Base-by-base conservation (phyloP, 2,113 vertebrate genomes). In the Crotalus horridus region DNA sequence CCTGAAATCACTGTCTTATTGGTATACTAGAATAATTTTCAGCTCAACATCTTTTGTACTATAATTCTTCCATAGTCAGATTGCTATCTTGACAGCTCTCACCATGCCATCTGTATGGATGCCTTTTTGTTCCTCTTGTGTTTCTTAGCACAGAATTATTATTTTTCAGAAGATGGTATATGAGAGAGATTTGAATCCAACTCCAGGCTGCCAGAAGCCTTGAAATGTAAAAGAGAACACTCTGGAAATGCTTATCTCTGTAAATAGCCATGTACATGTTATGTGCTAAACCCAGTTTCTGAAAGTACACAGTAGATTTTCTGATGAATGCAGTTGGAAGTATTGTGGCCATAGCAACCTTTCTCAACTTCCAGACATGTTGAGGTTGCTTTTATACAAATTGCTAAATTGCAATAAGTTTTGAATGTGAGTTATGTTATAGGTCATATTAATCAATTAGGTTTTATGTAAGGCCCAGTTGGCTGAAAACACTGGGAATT, bases 51-150 rank as follows among this genome's bases (percentile, higher is more conserved):
- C 90, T 91, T 90, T 92, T 59, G 93, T 86, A 6, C 0, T 59
- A 4, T 88, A 69, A 39, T 91, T 93, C 58, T 91, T 94, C 46
- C 90, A 1, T 0, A 3, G 74, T 39, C 93, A 96, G 94, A 88
- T 2, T 93, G 85, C 21, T 85, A 10, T 64, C 81, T 90, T 54
- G 85, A 93, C 87, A 89, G 64, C 61, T 96, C 55, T 21, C 90
- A 88, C 59, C 0, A 0, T 3, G 93, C 95, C 90, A 93, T 93
- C 94, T 96, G 93, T 0, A 6, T 64, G 21, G 81, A 91, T 3
- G 43, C 54, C 33, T 56, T 64, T 46, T 81, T 55, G 51, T 56
- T 89, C 43, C 51, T 29, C 0, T 20, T 4, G 0, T 54, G 61
- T 69, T 0, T 1, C 54, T 92, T 43, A 89, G 24, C 69, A 51